Conservation (phyloP, 2,797 vertebrate species). For the Champsocephalus esox region DNA sequence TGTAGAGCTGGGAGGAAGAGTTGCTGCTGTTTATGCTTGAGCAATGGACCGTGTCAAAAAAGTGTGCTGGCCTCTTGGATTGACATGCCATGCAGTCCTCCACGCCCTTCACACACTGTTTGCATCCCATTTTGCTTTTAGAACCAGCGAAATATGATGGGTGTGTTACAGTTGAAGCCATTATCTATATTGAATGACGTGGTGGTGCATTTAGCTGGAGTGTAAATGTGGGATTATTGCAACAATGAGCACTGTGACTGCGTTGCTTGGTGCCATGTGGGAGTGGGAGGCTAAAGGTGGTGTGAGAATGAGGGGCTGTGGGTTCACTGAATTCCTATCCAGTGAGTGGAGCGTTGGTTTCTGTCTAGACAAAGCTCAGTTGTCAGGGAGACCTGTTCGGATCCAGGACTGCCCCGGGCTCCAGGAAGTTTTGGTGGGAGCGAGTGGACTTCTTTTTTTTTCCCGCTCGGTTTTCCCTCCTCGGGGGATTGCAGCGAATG, state of each 20-base stretch:
- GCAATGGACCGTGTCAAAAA: conserved; percentile 14
- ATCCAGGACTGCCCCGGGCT: conserved; percentile 69
- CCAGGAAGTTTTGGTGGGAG: conserved; percentile 74
- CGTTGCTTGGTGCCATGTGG: conserved; percentile 59
- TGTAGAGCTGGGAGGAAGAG: background rate
- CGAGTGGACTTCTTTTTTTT: conserved; percentile 40
- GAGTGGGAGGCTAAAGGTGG: conserved; percentile 61
- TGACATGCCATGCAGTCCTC: conserved; percentile 14
- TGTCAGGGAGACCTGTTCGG: conserved; percentile 74
- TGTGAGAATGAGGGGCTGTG: conserved; percentile 72
- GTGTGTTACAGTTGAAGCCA: conserved; percentile 26
- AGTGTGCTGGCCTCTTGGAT: background rate
- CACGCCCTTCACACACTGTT: background rate
- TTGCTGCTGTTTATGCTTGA: conserved; percentile 41
- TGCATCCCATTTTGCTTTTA: conserved; percentile 13
- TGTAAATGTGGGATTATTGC: conserved; percentile 52
- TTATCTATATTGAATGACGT: conserved; percentile 37
- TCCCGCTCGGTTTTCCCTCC: conserved; percentile 60
- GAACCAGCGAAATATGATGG: conserved; percentile 16
- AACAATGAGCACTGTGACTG: conserved; percentile 61
- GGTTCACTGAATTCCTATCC: conserved; percentile 78
- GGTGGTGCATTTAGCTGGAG: conserved; percentile 40
- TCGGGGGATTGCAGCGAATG: conserved; percentile 64
- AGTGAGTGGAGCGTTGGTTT: conserved; percentile 76
- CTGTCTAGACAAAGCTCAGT: conserved; percentile 83